These are phyloP conservation scores for Lepidocyrtoides sp. DNA, from an alignment of 2,888 invertebrate genomes.

Conservation along the genomic window DNA sequence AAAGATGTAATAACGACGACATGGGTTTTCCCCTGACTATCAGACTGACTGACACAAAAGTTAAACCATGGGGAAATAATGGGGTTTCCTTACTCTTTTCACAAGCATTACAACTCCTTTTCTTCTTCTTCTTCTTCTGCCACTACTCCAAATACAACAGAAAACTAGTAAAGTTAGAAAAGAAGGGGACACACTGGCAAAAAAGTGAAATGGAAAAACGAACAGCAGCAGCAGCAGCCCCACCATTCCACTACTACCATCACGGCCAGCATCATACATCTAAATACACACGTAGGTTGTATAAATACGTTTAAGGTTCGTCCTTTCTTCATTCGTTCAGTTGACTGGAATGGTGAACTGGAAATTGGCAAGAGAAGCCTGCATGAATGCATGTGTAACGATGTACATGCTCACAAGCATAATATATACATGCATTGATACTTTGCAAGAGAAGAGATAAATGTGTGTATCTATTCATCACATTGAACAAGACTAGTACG, in stretches of 20 bases:
- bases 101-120: slow-evolving; percentile 55
- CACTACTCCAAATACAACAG: neutral
- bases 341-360: slow-evolving; percentile 73
- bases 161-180: slow-evolving; percentile 43
- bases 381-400: slow-evolving; percentile 63
- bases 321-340: slow-evolving; percentile 51
- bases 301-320: slow-evolving; percentile 31
- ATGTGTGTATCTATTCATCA: slow-evolving; percentile 55
- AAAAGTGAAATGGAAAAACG: slow-evolving; percentile 42
- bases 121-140: slow-evolving; percentile 43
- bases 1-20: slow-evolving; percentile 78
- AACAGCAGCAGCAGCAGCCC: neutral
- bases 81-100: slow-evolving; percentile 77
- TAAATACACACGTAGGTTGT: neutral
- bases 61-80: slow-evolving; percentile 82
- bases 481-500: slow-evolving; percentile 36
- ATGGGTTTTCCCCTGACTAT: slow-evolving; percentile 80
- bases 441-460: slow-evolving; percentile 1
- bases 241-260: no score
- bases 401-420: slow-evolving; percentile 9
- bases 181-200: slow-evolving; percentile 20
- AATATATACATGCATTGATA: neutral
- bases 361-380: slow-evolving; percentile 77
- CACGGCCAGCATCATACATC: neutral
- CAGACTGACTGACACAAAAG: slow-evolving; percentile 81